Evolutionary conservation across 2,888 invertebrate genomes (phyloP).

Genomic region (Plebejus anna): DNA sequence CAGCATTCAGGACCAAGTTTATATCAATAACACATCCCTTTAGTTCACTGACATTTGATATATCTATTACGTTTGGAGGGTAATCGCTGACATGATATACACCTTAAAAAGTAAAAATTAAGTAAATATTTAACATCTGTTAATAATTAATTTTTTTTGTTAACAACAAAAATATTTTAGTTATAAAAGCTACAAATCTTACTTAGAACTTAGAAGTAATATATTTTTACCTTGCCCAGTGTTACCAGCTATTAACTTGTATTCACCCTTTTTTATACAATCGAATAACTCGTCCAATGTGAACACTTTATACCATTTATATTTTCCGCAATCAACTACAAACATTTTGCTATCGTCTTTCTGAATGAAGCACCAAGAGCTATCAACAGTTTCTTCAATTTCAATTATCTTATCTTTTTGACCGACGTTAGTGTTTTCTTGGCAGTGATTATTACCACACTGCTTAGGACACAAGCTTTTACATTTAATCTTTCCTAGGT

Average conservation of each 20-base stretch:
- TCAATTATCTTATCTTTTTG: background rate
- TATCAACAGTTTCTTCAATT: slow-evolving; percentile 29
- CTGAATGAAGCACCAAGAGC: slow-evolving; percentile 51
- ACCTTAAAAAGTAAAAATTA: slow-evolving; percentile 54
- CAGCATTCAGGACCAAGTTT: slow-evolving; percentile 63
- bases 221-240: slow-evolving; percentile 83
- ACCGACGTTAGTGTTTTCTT: slow-evolving; percentile 31
- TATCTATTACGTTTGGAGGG: slow-evolving; percentile 60
- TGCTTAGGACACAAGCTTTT: slow-evolving; percentile 47
- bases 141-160: too few species aligned
- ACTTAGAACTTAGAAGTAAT: background rate
- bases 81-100: slow-evolving; percentile 58
- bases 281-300: slow-evolving; percentile 70
- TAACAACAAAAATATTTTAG: background rate
- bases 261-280: slow-evolving; percentile 55
- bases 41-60: slow-evolving; percentile 59
- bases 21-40: slow-evolving; percentile 56
- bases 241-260: slow-evolving; percentile 83
- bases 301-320: slow-evolving; percentile 75
- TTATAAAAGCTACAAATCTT: background rate
- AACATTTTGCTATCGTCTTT: slow-evolving; percentile 64
- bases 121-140: background rate
- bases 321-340: slow-evolving; percentile 65
- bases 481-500: slow-evolving; percentile 52
- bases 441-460: slow-evolving; percentile 47